Conservation (phyloP, 2,113 vertebrate genomes). For the rabbit (Oryctolagus cuniculus) region DNA sequence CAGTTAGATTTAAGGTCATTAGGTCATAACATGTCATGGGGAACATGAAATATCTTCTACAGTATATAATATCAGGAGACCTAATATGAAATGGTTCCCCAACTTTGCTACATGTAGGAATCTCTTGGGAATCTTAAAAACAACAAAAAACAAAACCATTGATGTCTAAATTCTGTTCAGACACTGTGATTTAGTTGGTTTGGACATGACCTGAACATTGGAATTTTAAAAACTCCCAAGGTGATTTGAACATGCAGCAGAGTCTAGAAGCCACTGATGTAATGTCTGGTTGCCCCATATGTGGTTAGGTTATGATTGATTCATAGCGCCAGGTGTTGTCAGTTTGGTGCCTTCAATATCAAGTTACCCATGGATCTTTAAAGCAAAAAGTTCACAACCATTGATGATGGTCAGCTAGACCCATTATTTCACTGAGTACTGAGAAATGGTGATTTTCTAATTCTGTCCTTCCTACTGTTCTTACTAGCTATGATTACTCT, state of each 20-base stretch:
- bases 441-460: neutral
- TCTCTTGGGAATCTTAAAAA: neutral
- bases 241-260: neutral
- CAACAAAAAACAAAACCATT: neutral
- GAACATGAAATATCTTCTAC: neutral
- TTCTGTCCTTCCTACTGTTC: neutral
- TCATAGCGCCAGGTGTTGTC: neutral
- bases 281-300: constrained; percentile 11
- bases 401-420: neutral
- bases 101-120: neutral
- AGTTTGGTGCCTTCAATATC: neutral
- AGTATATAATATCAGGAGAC: neutral
- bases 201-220: neutral
- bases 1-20: neutral
- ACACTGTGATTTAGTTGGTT: constrained; percentile 23
- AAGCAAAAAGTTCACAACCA: neutral
- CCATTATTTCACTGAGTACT: constrained; percentile 3
- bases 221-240: neutral
- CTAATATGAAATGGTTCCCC: neutral
- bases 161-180: neutral
- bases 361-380: neutral
- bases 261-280: constrained; percentile 28
- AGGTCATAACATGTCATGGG: neutral
- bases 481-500: neutral
- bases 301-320: constrained; percentile 8